A percentile compares a stretch with the other conserved stretches of the same genome.
phyloP scores from a whole-genome alignment of 2,113 vertebrate genomes.

The Phrynocephalus versicolor region DNA sequence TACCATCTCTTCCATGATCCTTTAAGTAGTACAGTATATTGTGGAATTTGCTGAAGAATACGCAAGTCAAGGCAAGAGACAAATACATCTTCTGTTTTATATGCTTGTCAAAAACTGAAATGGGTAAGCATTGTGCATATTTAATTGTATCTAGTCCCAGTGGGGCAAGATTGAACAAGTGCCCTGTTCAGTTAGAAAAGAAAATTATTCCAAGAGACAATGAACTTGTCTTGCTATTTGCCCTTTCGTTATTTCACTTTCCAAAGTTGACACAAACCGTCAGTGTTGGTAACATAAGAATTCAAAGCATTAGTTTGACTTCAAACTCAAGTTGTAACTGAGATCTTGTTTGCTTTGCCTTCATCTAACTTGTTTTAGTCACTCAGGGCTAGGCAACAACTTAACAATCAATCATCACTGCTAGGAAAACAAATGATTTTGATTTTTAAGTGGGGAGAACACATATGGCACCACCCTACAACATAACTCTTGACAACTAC shows the following conservation, averaged over 20 bases:
- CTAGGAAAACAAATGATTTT: not conserved
- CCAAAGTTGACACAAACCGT: not conserved
- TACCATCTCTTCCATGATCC: not conserved
- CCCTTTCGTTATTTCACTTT: too few species aligned
- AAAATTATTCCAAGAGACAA: too few species aligned
- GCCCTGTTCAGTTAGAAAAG: not conserved
- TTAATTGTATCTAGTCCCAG: not conserved
- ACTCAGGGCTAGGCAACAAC: not conserved
- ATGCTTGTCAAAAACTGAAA: not conserved
- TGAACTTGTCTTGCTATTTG: not conserved
- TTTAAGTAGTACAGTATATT: not conserved
- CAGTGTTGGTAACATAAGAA: not conserved
- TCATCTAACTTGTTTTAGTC: not conserved
- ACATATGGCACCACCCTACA: not conserved
- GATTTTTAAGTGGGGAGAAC: too few species aligned
- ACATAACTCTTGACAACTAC: not conserved
- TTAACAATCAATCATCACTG: too few species aligned
- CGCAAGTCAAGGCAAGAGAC: not conserved
- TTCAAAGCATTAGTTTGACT: not conserved
- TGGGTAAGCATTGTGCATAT: not conserved
- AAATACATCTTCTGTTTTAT: not conserved
- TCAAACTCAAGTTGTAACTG: not conserved
- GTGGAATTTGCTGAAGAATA: not conserved
- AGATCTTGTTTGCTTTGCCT: not conserved
- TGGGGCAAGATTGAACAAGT: not conserved